These are phyloP conservation scores for Sciurus carolinensis DNA, from an alignment of 2,797 vertebrate genomes.

Conservation along the genomic window DNA sequence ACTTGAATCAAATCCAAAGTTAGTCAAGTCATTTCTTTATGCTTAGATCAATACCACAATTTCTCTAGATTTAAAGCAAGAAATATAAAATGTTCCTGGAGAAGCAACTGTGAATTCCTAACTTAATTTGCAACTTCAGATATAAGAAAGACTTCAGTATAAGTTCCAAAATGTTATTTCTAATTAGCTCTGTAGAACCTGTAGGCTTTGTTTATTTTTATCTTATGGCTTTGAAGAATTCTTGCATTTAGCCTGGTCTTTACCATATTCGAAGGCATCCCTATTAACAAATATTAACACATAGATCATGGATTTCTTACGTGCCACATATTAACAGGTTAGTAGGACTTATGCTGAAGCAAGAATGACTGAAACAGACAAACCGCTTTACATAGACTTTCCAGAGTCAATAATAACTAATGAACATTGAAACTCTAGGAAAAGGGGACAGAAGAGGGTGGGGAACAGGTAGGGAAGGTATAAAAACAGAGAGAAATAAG, in stretches of 20 bases:
- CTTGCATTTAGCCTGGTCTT: neutral
- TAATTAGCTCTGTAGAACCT: neutral
- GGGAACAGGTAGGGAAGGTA: neutral
- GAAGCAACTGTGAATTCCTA: neutral
- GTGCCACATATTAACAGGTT: neutral
- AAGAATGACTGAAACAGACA: neutral
- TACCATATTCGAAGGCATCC: neutral
- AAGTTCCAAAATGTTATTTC: neutral
- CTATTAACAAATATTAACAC: neutral
- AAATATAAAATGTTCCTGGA: constrained; percentile 6
- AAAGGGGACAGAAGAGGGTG: fast-evolving
- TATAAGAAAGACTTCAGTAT: neutral
- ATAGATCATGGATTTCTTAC: neutral
- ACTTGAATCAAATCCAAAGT: neutral
- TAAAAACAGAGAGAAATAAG: neutral
- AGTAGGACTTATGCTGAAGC: neutral
- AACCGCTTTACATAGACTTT: neutral
- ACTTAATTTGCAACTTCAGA: neutral
- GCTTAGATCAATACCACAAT: neutral
- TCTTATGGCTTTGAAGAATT: neutral
- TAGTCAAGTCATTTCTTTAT: neutral
- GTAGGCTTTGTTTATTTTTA: neutral
- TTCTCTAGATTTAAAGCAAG: neutral
- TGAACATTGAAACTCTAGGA: neutral
- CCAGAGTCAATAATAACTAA: neutral